Evolutionary conservation across 2,113 vertebrate genomes (phyloP).

Genomic region (Aplodontia rufa): DNA sequence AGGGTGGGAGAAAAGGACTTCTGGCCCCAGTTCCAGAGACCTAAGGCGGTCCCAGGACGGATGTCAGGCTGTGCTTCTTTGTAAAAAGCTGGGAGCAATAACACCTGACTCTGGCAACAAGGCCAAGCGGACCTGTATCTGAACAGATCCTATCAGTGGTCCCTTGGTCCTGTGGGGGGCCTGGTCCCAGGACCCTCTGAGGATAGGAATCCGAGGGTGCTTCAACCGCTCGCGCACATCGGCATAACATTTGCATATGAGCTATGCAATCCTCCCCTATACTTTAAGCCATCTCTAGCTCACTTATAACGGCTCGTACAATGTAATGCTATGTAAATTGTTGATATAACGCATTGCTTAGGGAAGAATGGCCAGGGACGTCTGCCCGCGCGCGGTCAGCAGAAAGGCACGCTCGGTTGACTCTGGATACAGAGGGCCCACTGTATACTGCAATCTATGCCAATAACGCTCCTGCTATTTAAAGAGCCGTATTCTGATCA

Average conservation of each 20-base stretch:
- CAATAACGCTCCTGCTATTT: background rate
- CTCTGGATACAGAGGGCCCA: background rate
- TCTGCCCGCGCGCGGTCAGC: background rate
- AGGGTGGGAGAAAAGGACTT: too few relatives aligned
- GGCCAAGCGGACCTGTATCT: background rate
- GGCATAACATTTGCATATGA: background rate
- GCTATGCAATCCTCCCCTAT: background rate
- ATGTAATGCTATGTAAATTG: background rate
- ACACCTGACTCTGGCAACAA: rapidly evolving
- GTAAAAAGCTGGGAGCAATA: background rate
- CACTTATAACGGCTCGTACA: background rate
- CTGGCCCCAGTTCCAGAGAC: too few relatives aligned
- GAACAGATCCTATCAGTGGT: background rate
- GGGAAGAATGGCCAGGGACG: background rate
- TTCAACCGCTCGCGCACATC: background rate
- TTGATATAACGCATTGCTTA: background rate
- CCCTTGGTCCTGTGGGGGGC: background rate
- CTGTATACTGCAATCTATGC: rapidly evolving
- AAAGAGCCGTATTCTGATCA: background rate
- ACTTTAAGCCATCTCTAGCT: too few relatives aligned
- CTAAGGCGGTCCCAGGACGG: background rate
- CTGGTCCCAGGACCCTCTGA: background rate
- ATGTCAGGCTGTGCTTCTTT: rapidly evolving
- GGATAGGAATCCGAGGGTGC: background rate
- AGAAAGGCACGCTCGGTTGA: background rate